Evolutionary conservation across 1,140 invertebrate genomes (phyloP).

Genomic region (Bombus pyrosoma): DNA sequence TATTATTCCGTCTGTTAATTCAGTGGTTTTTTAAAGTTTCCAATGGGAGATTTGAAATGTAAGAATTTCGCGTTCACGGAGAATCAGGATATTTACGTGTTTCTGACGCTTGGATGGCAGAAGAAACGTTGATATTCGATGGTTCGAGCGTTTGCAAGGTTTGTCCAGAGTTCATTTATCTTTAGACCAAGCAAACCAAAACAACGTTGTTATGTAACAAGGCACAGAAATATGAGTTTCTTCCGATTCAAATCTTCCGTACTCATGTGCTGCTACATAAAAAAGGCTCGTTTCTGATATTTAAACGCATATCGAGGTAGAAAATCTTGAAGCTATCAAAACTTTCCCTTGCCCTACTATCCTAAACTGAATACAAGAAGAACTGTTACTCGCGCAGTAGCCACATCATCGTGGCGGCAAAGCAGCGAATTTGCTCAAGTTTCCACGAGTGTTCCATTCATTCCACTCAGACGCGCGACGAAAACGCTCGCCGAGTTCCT

Average conservation of each 20-base stretch:
- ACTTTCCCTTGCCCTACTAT: not conserved
- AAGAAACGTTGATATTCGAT: not conserved
- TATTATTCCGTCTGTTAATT: not conserved
- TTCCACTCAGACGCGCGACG: constrained; percentile 25
- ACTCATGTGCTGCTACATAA: too few relatives aligned
- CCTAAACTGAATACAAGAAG: not conserved
- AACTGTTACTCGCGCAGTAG: not conserved
- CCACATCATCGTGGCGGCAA: not conserved
- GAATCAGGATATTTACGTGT: too few relatives aligned
- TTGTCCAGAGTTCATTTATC: too few relatives aligned
- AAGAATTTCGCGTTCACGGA: not conserved
- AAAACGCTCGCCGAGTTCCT: not conserved
- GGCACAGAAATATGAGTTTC: too few relatives aligned
- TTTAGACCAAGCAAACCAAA: too few relatives aligned
- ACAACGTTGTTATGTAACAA: too few relatives aligned
- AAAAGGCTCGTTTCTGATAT: too few relatives aligned
- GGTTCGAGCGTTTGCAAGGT: too few relatives aligned
- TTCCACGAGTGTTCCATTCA: constrained; percentile 30
- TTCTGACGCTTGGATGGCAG: too few relatives aligned
- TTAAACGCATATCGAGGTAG: too few relatives aligned
- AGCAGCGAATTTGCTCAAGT: constrained; percentile 3
- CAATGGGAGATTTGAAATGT: not conserved
- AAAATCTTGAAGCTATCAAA: not conserved
- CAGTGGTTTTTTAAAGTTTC: not conserved
- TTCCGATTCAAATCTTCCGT: too few relatives aligned